Evolutionary conservation across 37 sponge, comb jelly and placozoan species (phyloP).

Genomic region (Mnemiopsis leidyi): DNA sequence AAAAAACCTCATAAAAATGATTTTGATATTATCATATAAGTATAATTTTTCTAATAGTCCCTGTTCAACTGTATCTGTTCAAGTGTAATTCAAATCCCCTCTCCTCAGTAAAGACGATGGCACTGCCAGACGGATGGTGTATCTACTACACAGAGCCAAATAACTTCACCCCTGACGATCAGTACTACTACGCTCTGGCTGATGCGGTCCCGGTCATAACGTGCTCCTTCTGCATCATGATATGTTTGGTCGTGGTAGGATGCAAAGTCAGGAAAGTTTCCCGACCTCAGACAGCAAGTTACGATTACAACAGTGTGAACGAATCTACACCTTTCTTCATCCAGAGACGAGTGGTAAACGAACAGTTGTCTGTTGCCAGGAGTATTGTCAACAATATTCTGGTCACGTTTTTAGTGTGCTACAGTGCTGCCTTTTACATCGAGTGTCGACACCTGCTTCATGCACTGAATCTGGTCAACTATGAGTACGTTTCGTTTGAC

Average conservation of each 20-base stretch:
- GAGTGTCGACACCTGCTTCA: not conserved
- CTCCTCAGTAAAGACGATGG: constrained; percentile 31
- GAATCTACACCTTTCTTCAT: not conserved
- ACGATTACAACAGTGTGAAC: not conserved
- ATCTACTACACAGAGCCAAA: not conserved
- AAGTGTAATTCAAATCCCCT: too few relatives aligned
- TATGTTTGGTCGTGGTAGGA: not conserved
- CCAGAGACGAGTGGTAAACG: not conserved
- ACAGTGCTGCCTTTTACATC: constrained; percentile 48
- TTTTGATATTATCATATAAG: too few relatives aligned
- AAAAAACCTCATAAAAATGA: too few relatives aligned
- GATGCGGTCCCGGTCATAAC: constrained; percentile 1
- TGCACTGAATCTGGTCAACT: not conserved
- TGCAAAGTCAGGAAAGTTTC: not conserved
- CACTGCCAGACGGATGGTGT: constrained; percentile 55
- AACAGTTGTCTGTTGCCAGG: not conserved
- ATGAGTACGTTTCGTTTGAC: not conserved
- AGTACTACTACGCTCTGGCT: not conserved
- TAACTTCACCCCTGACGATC: not conserved
- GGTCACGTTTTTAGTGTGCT: constrained; percentile 1
- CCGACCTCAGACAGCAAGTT: not conserved
- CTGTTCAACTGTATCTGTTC: too few relatives aligned
- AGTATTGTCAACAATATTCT: constrained; percentile 21
- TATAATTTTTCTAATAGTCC: too few relatives aligned
- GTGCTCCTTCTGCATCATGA: not conserved